Evolutionary conservation across 2,888 invertebrate species (phyloP).

Genomic region (Deroplatys truncata): DNA sequence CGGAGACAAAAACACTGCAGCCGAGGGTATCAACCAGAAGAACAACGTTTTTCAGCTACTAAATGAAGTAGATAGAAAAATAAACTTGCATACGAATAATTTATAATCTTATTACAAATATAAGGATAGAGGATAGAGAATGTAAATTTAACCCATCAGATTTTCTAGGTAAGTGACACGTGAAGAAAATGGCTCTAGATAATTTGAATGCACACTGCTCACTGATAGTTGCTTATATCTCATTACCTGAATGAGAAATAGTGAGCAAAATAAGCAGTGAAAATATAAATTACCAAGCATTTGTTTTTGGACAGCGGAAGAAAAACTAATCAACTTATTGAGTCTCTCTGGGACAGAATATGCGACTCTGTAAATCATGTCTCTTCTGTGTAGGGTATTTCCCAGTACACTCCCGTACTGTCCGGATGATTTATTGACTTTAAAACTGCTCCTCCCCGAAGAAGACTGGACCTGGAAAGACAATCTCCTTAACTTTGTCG

Average conservation of each 20-base stretch:
- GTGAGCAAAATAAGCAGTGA: neutral
- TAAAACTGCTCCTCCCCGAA: neutral
- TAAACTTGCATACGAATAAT: no score
- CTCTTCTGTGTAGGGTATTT: neutral
- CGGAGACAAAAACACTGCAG: no score
- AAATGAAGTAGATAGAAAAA: no score
- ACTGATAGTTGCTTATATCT: neutral
- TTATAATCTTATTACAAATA: no score
- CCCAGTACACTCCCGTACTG: neutral
- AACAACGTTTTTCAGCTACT: no score
- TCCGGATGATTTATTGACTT: neutral
- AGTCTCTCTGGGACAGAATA: neutral
- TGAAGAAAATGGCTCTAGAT: no score
- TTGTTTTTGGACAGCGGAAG: neutral
- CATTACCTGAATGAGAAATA: neutral
- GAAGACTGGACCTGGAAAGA: neutral
- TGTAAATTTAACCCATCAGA: no score
- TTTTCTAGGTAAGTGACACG: no score
- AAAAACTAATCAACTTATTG: neutral
- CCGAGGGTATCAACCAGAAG: no score
- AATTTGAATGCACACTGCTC: neutral
- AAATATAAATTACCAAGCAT: neutral
- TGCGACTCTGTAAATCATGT: neutral
- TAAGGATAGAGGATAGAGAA: no score
- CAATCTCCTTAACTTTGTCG: neutral